Base-by-base conservation (phyloP, 2,888 invertebrate species). In the Calameuta filiformis region DNA sequence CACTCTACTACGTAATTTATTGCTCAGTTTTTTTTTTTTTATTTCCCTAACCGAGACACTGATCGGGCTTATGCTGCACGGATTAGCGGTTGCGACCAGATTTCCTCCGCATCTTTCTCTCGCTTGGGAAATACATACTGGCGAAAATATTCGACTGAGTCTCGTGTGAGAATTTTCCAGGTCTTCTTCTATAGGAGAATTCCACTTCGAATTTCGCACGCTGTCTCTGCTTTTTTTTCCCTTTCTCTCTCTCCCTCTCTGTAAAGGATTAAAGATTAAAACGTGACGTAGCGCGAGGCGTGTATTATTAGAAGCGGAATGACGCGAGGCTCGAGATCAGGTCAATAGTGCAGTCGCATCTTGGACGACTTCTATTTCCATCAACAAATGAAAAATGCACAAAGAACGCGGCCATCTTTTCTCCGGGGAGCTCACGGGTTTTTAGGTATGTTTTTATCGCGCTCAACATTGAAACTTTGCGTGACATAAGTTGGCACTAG, bases 1-100 rank as follows among this genome's bases (percentile, higher is more conserved):
- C 75, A 77, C 79, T 78, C 73, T 77, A 78, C 69, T 76, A 69
- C 76, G 81, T 83, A 83, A 83, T 83, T 83, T 82, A 83, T 83
- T 77, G 81, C 78, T 78, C 80, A 80, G 79, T 77, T 79, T 79
- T 77, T 81, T 31, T 31, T 31, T 35, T 40, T 56, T 56, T 56
- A 56, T 56, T 56, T 56, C 23, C 9, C 56, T 23, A 56, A 56
- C 23, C 56, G 56, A 56, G 56, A 56, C 23, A 56, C 56, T 9
- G 56, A 56, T 56, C 56, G 56, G 71, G 71, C 71, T 71, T 71
- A 71, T 34, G 31, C 31, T 15, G 71, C 71, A 34, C 9, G 31
- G 71, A 71, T 71, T 71, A 71, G 71, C 33, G 31, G 31, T 31
- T 12, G 71, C 31, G 31, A 34, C n/a, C n/a, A 71, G 9, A 33